Evolutionary conservation across 2,113 vertebrate species (phyloP), one percentile per base, ranked within the genome.

Genomic region (Stictonetta naevosa): DNA sequence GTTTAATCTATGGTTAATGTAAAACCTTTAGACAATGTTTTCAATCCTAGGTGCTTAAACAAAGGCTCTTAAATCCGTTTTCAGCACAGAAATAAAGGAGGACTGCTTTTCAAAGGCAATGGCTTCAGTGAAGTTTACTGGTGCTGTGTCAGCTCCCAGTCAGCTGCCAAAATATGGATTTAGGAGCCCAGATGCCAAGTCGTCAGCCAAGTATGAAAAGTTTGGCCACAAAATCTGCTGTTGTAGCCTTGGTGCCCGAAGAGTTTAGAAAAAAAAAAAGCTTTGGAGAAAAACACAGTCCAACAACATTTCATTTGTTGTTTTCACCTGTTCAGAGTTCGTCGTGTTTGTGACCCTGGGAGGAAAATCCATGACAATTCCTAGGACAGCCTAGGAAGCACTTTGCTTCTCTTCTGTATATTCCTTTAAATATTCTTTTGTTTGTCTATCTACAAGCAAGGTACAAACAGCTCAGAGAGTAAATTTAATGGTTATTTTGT

Each of bases 1-100:
- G 28, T 83, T 75, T 93, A 63, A 94, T 89, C 72, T 59, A 34
- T 14, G 21, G 58, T 72, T 83, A 89, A 69, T 71, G 44, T 63
- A 86, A 93, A 95, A 93, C 55, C 40, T 66, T 78, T 42, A 72
- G 79, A 83, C 25, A 80, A 9, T 52, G 29, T 72, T 92, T 95
- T 82, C 66, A 84, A 4, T 56, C 68, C 67, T 42, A 73, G 36
- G 38, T 82, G 31, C 19, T 80, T 80, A 80, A 76, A 85, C 38
- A 8, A 73, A 79, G 53, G 58, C 6, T 71, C 85, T 73, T 50
- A 67, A 38, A 42, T 83, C 22, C 8, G 19, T 80, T 94, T 84
- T 76, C 85, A 73, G 31, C 28, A 69, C 26, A 50, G 59, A 93
- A 91, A 80, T 31, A 18, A 59, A 87, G 68, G 33, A 76, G n/a